Evolutionary conservation across 2,113 vertebrate species (phyloP), one percentile per base, ranked within the genome.

Genomic region (Beaufortia kweichowensis): DNA sequence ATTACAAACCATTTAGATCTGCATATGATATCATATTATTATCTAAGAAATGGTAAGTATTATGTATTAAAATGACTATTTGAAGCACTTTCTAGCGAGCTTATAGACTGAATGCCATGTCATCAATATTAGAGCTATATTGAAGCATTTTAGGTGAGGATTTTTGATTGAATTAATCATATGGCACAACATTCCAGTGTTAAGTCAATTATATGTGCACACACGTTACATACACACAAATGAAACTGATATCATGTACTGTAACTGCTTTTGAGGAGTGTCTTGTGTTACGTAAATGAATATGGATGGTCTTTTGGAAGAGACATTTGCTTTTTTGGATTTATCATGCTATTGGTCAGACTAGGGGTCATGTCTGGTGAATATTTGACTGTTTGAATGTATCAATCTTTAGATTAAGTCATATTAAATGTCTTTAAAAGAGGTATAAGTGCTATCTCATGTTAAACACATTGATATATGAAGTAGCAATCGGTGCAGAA

Each of bases 151-250:
- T 77, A 61, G 62, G 21, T 41, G 33, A 64, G 21, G 35, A 23
- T 63, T 31, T 50, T 53, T 78, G 64, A 79, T 76, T 82, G 66
- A 82, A 69, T 71, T 79, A 15, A 76, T 82, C 61, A 72, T 70
- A 82, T 76, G 90, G 92, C 92, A 91, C 93, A 89, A 94, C 94
- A 95, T 95, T 95, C 94, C 94, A 83, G 89, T 91, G 29, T 81
- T 63, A 67, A 69, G 69, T 81, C 76, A 76, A 77, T 74, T 79
- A 82, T 56, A 59, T 79, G 53, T 71, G 72, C 76, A 69, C 75
- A 68, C 60, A 59, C 50, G 31, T 33, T 29, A 74, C 48, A 70
- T 19, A 69, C 33, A 63, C 21, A 71, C 59, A 71, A 26, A 62
- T 35, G 71, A 0, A 81, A 35, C 63, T 28, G 48, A 48, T 78